A percentile compares a stretch with the other conserved stretches of the same genome.
phyloP scores from a whole-genome alignment of 2,113 vertebrate genomes.

The Fukomys damarensis region DNA sequence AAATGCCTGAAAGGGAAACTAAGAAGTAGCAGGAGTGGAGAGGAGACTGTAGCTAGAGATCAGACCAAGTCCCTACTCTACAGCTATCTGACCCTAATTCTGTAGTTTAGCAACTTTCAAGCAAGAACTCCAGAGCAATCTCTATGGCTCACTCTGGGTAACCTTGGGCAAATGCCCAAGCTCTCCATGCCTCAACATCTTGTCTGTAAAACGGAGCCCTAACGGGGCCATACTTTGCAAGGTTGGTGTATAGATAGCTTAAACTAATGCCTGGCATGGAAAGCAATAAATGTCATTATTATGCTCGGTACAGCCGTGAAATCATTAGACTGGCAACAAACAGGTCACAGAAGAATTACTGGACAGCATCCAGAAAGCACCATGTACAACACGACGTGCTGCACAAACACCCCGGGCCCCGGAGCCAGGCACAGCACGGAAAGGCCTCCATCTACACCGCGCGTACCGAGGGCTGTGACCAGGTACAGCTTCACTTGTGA shows the following conservation, averaged over 20 bases:
- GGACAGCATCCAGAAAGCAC: not conserved
- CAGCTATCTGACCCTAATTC: not conserved
- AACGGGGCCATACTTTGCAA: not conserved
- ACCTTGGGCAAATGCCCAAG: not conserved
- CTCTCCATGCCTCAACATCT: not conserved
- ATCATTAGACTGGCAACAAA: not conserved
- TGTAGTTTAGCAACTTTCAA: not conserved
- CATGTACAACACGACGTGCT: too few species aligned
- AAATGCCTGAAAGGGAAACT: conserved; percentile 24
- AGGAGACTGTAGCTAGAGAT: not conserved
- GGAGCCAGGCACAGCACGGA: not conserved
- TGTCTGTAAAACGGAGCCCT: not conserved
- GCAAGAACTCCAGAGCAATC: not conserved
- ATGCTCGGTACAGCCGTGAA: not conserved
- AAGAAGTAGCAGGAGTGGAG: not conserved
- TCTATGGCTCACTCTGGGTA: not conserved
- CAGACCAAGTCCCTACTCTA: not conserved
- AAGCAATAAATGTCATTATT: not conserved
- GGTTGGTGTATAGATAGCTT: not conserved
- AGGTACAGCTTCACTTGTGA: not conserved
- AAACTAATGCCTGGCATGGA: not conserved
- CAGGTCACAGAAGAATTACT: not conserved
- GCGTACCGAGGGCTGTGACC: not conserved
- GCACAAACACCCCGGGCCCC: rapidly evolving
- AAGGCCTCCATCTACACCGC: rapidly evolving